Evolutionary conservation across 1,140 invertebrate genomes (phyloP).

Genomic region (Brachionus koreanus): DNA sequence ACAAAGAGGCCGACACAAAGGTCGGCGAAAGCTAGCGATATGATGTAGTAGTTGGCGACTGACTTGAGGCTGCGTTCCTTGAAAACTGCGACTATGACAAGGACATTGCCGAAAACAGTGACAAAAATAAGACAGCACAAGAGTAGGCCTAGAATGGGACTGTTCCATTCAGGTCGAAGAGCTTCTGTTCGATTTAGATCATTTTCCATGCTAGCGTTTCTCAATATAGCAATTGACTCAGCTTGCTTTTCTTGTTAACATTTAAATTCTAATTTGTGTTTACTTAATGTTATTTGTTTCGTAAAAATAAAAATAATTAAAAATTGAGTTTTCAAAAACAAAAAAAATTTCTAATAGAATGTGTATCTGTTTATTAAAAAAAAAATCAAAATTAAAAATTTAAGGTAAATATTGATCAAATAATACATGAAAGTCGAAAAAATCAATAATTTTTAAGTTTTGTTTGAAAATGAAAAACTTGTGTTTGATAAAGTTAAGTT

Average conservation of each 20-base stretch:
- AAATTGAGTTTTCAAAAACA: neutral
- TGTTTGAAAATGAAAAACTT: neutral
- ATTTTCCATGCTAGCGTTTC: neutral
- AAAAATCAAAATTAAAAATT: neutral
- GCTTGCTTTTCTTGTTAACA: neutral
- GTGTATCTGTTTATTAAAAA: conserved; percentile 17
- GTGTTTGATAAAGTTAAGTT: neutral
- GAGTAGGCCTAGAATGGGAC: conserved; percentile 1
- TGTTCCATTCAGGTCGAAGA: conserved; percentile 10
- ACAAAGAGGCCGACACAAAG: conserved; percentile 69
- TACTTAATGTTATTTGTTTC: neutral
- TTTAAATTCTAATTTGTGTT: neutral
- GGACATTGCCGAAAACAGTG: conserved; percentile 49
- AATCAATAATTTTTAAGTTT: neutral
- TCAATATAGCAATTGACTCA: neutral
- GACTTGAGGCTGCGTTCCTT: conserved; percentile 53
- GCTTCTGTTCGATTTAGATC: neutral
- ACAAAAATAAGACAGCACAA: neutral
- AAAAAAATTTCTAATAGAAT: neutral
- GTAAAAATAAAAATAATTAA: neutral
- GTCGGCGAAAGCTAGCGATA: conserved; percentile 55
- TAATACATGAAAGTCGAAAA: neutral
- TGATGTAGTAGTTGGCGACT: conserved; percentile 56
- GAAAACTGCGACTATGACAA: conserved; percentile 54
- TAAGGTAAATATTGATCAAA: conserved; percentile 23